Conservation (phyloP, 2,888 invertebrate genomes). For the Pediacus dermestoides region DNA sequence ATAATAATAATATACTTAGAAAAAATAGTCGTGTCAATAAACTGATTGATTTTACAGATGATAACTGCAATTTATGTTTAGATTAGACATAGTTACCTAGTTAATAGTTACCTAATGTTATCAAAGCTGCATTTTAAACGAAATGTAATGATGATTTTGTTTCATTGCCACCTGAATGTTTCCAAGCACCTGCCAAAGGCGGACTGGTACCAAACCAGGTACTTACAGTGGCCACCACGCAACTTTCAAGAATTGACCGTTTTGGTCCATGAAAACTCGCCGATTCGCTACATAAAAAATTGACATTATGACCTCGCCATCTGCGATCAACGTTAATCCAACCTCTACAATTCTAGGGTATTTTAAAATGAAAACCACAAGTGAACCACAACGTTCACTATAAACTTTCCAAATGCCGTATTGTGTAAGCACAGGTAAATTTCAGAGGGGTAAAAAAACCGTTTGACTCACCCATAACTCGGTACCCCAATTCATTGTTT, state of each 20-base stretch:
- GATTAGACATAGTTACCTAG: constrained; percentile 11
- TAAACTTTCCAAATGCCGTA: neutral
- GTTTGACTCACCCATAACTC: constrained; percentile 62
- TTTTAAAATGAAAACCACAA: no score
- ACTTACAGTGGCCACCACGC: constrained; percentile 23
- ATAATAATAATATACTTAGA: no score
- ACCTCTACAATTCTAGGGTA: neutral
- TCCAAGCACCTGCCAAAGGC: constrained; percentile 18
- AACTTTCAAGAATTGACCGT: constrained; percentile 28
- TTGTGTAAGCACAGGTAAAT: neutral
- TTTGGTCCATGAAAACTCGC: constrained; percentile 18
- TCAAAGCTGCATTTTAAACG: neutral
- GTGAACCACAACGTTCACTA: no score
- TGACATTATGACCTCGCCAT: neutral
- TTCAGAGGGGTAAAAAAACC: neutral
- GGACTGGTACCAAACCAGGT: constrained; percentile 19
- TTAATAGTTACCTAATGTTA: constrained; percentile 2
- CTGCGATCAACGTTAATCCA: no score
- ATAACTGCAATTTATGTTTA: constrained; percentile 12
- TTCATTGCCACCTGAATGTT: constrained; percentile 16
- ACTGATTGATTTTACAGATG: no score
- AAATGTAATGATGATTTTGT: no score
- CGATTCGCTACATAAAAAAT: constrained; percentile 22
- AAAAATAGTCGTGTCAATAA: no score
- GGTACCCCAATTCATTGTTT: constrained; percentile 62